Percentiles rank a stretch among this genome's conserved stretches.
phyloP scores from a whole-genome alignment of 2,113 vertebrate genomes.

The Malaclemys terrapin region DNA sequence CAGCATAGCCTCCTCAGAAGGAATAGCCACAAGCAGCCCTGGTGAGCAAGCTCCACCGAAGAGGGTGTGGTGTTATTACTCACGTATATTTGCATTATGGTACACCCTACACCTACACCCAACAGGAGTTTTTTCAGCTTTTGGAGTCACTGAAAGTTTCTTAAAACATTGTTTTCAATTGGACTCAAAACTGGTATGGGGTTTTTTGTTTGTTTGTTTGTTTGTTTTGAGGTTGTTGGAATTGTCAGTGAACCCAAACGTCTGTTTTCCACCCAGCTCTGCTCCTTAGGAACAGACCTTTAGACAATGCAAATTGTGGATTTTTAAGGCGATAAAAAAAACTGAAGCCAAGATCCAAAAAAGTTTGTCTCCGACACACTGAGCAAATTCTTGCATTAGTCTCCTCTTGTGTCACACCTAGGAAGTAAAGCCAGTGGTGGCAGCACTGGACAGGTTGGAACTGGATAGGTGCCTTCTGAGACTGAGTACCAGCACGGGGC shows the following conservation, averaged over 20 bases:
- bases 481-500: neutral
- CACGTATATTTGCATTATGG: accelerated
- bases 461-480: no score
- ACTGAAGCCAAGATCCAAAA: neutral
- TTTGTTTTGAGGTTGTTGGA: neutral
- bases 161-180: neutral
- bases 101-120: neutral
- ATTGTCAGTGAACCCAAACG: neutral
- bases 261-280: neutral
- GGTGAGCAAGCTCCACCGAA: accelerated
- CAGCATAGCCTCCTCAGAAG: neutral
- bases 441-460: no score
- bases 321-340: neutral
- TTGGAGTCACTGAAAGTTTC: neutral
- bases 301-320: neutral
- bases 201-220: no score
- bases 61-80: neutral
- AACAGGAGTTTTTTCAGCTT: neutral
- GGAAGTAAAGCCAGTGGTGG: neutral
- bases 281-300: neutral
- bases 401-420: neutral
- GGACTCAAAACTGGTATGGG: neutral
- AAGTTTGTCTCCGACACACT: neutral
- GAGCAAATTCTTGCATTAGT: neutral
- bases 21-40: neutral